Evolutionary conservation across 2,113 vertebrate species (phyloP).

Genomic region (Myiopsitta monachus): DNA sequence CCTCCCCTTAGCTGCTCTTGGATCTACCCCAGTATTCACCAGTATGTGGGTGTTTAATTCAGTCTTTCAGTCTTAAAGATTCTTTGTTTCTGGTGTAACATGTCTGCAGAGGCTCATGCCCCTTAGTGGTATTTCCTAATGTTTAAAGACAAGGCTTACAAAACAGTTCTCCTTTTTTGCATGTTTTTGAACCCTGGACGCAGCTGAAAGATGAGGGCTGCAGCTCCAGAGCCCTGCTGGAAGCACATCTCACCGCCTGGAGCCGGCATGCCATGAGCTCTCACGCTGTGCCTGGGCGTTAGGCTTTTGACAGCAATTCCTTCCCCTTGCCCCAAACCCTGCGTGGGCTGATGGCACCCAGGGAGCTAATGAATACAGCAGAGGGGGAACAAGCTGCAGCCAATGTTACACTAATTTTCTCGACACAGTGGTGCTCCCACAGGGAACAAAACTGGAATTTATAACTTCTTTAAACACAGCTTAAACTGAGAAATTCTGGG

Average conservation of each 20-base stretch:
- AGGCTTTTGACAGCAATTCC: neutral
- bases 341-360: neutral
- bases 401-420: neutral
- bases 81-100: neutral
- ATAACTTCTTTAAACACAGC: neutral
- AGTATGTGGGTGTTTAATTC: neutral
- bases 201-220: neutral
- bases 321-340: neutral
- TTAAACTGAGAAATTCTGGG: neutral
- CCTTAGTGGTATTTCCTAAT: neutral
- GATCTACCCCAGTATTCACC: neutral
- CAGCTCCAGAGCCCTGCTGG: neutral
- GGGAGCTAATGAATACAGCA: slow-evolving; percentile 3
- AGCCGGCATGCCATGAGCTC: neutral
- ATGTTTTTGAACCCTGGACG: neutral
- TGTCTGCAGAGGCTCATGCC: neutral
- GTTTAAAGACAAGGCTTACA: neutral
- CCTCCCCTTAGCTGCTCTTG: neutral
- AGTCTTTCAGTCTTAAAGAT: neutral
- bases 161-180: neutral
- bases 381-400: slow-evolving; percentile 2
- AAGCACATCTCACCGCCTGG: neutral
- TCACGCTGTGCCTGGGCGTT: neutral
- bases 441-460: neutral
- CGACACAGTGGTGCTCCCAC: neutral